A percentile compares a stretch with the other conserved stretches of the same genome.
phyloP scores from a whole-genome alignment of 1,140 invertebrate species.

The Lasioglossum baleicum region DNA sequence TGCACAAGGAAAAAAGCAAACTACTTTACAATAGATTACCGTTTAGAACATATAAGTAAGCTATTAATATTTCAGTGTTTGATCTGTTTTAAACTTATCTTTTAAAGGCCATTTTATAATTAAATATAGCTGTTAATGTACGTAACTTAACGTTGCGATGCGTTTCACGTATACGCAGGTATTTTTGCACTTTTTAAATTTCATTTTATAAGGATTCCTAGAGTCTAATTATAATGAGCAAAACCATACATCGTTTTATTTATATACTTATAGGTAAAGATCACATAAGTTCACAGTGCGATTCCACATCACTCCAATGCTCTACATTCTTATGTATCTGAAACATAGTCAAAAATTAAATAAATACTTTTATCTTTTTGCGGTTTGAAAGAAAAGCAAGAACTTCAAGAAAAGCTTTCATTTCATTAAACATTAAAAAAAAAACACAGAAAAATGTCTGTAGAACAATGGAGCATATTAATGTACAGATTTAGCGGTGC shows the following conservation, averaged over 20 bases:
- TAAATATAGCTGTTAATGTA: conserved; percentile 20
- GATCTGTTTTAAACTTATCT: conserved; percentile 8
- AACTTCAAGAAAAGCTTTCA: neutral
- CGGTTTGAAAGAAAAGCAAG: neutral
- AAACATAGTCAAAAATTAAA: conserved; percentile 35
- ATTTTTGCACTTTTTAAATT: conserved; percentile 12
- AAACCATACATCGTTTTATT: conserved; percentile 48
- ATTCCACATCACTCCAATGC: conserved; percentile 31
- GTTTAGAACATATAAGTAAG: conserved; percentile 14
- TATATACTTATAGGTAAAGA: conserved; percentile 60
- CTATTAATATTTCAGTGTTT: conserved; percentile 28
- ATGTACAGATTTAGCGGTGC: neutral
- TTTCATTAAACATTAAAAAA: neutral
- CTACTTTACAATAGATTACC: neutral
- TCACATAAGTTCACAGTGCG: conserved; percentile 56
- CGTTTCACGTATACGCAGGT: conserved; percentile 26
- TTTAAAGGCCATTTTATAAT: conserved; percentile 4
- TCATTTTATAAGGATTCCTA: conserved; percentile 24
- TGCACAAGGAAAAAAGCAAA: conserved; percentile 20
- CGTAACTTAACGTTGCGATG: conserved; percentile 34
- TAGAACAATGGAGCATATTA: conserved; percentile 29
- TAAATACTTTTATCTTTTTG: conserved; percentile 9
- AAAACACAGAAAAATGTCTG: neutral
- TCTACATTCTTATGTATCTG: conserved; percentile 33
- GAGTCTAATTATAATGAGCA: conserved; percentile 49